These are phyloP conservation scores for Anguilla obscura DNA, from an alignment of 2,797 vertebrate genomes.

Conservation along the genomic window DNA sequence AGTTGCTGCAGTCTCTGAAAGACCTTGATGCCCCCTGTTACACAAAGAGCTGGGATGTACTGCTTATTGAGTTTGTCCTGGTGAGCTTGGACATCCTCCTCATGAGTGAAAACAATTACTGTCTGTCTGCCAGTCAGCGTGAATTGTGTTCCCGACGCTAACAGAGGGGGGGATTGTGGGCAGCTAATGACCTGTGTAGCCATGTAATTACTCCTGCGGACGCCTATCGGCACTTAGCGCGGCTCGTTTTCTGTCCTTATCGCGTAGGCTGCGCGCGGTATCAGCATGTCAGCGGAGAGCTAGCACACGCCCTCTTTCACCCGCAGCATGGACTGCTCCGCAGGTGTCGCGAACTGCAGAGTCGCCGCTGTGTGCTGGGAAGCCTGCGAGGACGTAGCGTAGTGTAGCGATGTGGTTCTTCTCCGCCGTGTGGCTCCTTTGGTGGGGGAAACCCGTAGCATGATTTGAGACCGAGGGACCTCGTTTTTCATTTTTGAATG, in stretches of 20 bases:
- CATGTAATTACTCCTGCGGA: background rate
- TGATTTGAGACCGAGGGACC: background rate
- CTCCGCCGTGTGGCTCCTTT: background rate
- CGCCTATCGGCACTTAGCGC: background rate
- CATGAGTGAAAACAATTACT: conserved; percentile 3
- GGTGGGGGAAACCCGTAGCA: background rate
- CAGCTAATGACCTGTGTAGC: conserved; percentile 43
- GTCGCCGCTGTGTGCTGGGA: background rate
- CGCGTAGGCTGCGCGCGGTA: background rate
- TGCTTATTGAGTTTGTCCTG: background rate
- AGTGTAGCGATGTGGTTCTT: background rate
- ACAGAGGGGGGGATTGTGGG: conserved; percentile 54
- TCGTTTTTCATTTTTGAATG: background rate
- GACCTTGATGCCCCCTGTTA: conserved; percentile 46
- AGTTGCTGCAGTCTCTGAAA: conserved; percentile 18
- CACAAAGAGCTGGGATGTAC: background rate
- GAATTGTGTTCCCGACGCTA: background rate
- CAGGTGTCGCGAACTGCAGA: background rate
- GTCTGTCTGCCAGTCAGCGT: background rate
- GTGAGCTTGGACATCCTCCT: background rate
- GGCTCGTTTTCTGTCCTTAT: background rate
- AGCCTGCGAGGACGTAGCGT: background rate
- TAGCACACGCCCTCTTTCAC: background rate
- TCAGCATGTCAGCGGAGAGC: conserved; percentile 2
- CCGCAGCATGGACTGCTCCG: background rate